Evolutionary conservation across 2,113 vertebrate species (phyloP).

Genomic region (Naja naja): DNA sequence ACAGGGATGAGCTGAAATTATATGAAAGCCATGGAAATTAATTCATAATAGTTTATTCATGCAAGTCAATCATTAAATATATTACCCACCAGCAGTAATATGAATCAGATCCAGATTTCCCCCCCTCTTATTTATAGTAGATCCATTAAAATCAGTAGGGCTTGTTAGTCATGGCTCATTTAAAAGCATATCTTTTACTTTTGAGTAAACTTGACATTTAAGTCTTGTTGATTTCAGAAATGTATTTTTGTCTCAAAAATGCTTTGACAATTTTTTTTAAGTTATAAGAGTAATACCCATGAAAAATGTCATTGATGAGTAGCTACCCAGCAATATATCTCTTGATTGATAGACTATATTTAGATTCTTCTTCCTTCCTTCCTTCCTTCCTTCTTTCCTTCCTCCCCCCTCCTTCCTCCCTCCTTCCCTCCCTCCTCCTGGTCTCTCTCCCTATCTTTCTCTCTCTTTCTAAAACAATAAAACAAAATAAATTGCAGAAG

Average conservation of each 20-base stretch:
- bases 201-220: background rate
- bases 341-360: background rate
- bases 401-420: fast-evolving
- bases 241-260: background rate
- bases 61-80: background rate
- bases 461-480: background rate
- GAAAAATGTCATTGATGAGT: background rate
- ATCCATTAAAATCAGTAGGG: background rate
- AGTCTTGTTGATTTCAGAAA: background rate
- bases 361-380: background rate
- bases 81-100: background rate
- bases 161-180: background rate
- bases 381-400: fast-evolving
- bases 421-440: background rate
- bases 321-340: background rate
- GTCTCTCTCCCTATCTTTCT: background rate
- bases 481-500: background rate
- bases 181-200: background rate
- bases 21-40: slow-evolving; percentile 2
- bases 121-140: background rate
- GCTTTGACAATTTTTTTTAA: background rate
- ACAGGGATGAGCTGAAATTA: background rate
- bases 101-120: background rate
- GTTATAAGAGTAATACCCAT: background rate
- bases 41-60: background rate